Evolutionary conservation across 2,888 invertebrate species (phyloP), one percentile per base, ranked within the genome.

Genomic region (Bugulina stolonifera): DNA sequence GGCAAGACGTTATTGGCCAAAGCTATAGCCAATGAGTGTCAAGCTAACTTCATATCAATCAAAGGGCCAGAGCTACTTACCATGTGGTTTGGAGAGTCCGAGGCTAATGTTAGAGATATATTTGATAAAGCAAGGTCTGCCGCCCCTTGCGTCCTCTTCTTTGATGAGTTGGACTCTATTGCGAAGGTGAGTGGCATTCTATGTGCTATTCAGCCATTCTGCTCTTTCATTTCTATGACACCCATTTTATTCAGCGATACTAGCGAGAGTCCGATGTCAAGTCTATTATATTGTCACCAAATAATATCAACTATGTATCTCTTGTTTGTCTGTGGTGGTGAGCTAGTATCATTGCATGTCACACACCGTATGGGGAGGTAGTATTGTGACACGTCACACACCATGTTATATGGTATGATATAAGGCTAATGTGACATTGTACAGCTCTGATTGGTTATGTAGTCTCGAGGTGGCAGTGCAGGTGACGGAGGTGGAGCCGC

Each of bases 1-100:
- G 84, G 84, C 90, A 96, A 96, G 86, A 97, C 97, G 34, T 78
- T 87, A 72, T 78, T 87, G 74, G 87, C 87, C 57, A 87, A 87
- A 77, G 99, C 99, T 0, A 99, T 99, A 81, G 99, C 99, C 74
- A 99, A 99, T 85, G 99, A 99, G 86, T 99, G 99, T 82, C 99
- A 99, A 86, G 99, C 99, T 34, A 99, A 99, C 86, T 99, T 99
- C 86, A 99, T 99, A 83, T 97, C 96, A 0, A 94, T 99, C 77
- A 99, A 99, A 86, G 99, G 97, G 0, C 89, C 89, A 23, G 99
- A 99, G 84, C 87, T 99, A 77, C 89, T 99, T 73, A 99, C 99
- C 71, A 99, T 99, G 99, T 99, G 99, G 99, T 99, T 99, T 85
- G 99, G 99, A 83, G 99, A 99, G 86, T 98, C 98, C 27, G 99